Percentiles rank a stretch among this genome's conserved stretches.
phyloP scores from a whole-genome alignment of 2,113 vertebrate genomes.

The Mesoclemmys tuberculata region DNA sequence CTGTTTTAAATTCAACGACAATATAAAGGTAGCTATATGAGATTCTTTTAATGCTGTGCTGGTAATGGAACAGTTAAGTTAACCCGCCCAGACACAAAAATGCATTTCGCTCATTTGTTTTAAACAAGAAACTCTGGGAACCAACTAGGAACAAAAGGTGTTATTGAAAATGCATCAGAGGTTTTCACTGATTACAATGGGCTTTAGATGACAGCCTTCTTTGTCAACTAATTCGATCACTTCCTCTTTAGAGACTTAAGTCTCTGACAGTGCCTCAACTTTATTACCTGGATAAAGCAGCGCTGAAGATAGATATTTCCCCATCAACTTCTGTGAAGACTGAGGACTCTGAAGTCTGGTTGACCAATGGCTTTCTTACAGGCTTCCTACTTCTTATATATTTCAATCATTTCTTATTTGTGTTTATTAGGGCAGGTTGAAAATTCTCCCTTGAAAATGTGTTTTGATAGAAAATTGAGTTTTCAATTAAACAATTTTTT shows the following conservation, averaged over 20 bases:
- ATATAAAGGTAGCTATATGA: background rate
- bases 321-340: background rate
- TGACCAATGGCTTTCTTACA: background rate
- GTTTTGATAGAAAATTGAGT: background rate
- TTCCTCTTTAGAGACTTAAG: background rate
- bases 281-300: background rate
- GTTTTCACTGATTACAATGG: background rate
- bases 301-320: background rate
- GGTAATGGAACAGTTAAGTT: background rate
- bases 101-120: background rate
- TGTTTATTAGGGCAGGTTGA: background rate
- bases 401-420: background rate
- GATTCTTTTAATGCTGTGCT: background rate
- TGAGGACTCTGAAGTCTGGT: background rate
- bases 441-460: background rate
- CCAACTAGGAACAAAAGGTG: fast-evolving
- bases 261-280: background rate
- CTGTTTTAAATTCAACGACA: background rate
- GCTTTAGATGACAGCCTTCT: background rate
- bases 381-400: too few species aligned
- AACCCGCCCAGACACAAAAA: background rate
- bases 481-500: background rate
- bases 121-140: background rate
- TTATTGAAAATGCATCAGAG: background rate
- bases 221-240: background rate